These are phyloP conservation scores for Distichodus sexfasciatus DNA, from an alignment of 2,797 vertebrate genomes.

Conservation along the genomic window DNA sequence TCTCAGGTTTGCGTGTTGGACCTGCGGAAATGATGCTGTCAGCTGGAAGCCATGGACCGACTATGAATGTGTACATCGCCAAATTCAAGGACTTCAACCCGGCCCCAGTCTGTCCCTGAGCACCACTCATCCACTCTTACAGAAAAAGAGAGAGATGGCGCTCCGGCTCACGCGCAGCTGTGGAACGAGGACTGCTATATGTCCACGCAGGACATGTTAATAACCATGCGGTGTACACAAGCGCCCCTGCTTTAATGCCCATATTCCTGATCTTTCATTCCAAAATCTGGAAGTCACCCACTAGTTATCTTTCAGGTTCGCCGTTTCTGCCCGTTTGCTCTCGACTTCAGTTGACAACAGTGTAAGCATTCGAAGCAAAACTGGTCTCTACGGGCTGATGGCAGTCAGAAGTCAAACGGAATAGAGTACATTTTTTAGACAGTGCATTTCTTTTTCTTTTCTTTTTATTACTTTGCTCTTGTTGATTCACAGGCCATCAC, in stretches of 20 bases:
- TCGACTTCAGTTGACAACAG: too few species aligned
- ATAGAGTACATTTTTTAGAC: too few species aligned
- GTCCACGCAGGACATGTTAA: conserved; percentile 52
- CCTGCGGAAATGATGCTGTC: conserved; percentile 96
- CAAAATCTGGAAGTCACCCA: conserved; percentile 5
- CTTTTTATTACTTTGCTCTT: too few species aligned
- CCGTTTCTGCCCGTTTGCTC: too few species aligned
- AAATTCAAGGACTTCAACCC: conserved; percentile 95
- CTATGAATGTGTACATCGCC: conserved; percentile 99
- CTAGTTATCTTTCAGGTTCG: too few species aligned
- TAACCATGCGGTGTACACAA: conserved; percentile 52
- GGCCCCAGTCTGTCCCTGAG: conserved; percentile 66
- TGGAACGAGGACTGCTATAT: conserved; percentile 56
- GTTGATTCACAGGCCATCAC: conserved; percentile 13
- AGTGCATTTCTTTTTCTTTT: too few species aligned
- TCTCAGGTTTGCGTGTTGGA: conserved; percentile 97
- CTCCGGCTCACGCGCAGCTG: not conserved
- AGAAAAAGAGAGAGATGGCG: too few species aligned
- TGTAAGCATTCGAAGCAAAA: too few species aligned
- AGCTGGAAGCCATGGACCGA: conserved; percentile 94
- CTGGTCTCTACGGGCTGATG: too few species aligned
- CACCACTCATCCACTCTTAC: conserved; percentile 81
- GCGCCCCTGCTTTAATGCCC: not conserved
- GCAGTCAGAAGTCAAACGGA: too few species aligned
- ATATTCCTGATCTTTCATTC: conserved; percentile 5